These are phyloP conservation scores for Ditula angustiorana DNA, from an alignment of 2,888 invertebrate species.

Conservation along the genomic window DNA sequence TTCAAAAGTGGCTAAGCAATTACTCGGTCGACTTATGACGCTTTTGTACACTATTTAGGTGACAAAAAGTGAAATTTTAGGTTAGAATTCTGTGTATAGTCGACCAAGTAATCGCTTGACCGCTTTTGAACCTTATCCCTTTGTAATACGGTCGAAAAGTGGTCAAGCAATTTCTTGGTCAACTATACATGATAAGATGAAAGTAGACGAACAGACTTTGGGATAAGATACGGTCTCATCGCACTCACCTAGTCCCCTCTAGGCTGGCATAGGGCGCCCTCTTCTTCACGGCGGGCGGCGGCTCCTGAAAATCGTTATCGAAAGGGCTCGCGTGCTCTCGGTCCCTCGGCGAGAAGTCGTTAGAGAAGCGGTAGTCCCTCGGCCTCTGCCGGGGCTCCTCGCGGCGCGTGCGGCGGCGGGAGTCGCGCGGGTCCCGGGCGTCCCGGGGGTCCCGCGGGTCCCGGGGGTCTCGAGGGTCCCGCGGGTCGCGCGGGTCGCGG, in stretches of 20 bases:
- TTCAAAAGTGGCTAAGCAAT: too few relatives aligned
- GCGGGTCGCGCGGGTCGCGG: constrained; percentile 62
- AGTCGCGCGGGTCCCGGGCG: constrained; percentile 48
- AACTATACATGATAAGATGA: too few relatives aligned
- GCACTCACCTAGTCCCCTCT: constrained; percentile 71
- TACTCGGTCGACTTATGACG: too few relatives aligned
- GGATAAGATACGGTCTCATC: too few relatives aligned
- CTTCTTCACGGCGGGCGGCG: constrained; percentile 67
- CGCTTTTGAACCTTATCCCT: too few relatives aligned
- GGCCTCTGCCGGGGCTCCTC: constrained; percentile 49
- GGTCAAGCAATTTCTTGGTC: too few relatives aligned
- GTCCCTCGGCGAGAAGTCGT: constrained; percentile 86
- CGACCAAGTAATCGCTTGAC: too few relatives aligned
- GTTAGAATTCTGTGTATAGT: too few relatives aligned
- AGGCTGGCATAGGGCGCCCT: constrained; percentile 69
- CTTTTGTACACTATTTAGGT: too few relatives aligned
- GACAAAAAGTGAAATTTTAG: too few relatives aligned
- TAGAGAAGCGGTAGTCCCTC: constrained; percentile 83
- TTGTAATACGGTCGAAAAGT: too few relatives aligned
- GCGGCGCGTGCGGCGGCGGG: constrained; percentile 56
- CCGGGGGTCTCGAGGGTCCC: constrained; percentile 56
- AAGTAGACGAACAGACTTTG: too few relatives aligned
- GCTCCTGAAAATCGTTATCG: constrained; percentile 86
- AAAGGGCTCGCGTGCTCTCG: constrained; percentile 84
- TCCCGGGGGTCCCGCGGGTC: constrained; percentile 48